Conservation (phyloP, 2,797 vertebrate genomes). For the Harpagifer antarcticus region DNA sequence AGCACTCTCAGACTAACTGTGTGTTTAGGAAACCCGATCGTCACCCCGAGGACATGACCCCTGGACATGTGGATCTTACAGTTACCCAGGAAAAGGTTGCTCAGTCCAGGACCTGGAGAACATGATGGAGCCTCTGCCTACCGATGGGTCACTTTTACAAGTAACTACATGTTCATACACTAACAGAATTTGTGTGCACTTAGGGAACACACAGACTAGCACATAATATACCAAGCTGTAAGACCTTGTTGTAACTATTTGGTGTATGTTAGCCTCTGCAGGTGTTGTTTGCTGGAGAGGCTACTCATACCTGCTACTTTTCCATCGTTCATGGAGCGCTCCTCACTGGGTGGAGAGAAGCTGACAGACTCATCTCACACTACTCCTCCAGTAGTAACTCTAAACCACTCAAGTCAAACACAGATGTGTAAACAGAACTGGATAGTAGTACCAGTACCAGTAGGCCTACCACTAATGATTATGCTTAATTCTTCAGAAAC, state of each 20-base stretch:
- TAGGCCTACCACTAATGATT: no score
- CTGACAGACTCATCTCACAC: conserved; percentile 87
- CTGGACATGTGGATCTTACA: conserved; percentile 93
- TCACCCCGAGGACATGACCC: conserved; percentile 87
- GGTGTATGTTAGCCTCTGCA: conserved; percentile 86
- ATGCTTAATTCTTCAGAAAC: no score
- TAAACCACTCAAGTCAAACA: conserved; percentile 64
- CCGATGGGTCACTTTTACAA: conserved; percentile 70
- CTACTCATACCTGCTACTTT: conserved; percentile 92
- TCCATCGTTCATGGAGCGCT: conserved; percentile 96
- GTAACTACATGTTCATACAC: conserved; percentile 69
- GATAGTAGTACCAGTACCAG: no score
- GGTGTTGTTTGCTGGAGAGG: conserved; percentile 96
- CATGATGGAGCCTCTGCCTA: conserved; percentile 90
- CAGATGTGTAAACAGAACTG: no score
- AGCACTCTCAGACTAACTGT: neutral
- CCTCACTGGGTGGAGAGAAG: conserved; percentile 93
- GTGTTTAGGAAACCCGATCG: conserved; percentile 87
- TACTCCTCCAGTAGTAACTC: conserved; percentile 60
- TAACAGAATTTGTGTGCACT: neutral
- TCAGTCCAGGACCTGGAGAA: conserved; percentile 87
- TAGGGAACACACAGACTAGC: neutral
- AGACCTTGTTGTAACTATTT: neutral
- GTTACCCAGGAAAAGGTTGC: conserved; percentile 87
- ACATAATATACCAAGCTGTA: neutral